These are phyloP conservation scores for Scophthalmus maximus DNA, from an alignment of 2,113 vertebrate species.

Conservation along the genomic window DNA sequence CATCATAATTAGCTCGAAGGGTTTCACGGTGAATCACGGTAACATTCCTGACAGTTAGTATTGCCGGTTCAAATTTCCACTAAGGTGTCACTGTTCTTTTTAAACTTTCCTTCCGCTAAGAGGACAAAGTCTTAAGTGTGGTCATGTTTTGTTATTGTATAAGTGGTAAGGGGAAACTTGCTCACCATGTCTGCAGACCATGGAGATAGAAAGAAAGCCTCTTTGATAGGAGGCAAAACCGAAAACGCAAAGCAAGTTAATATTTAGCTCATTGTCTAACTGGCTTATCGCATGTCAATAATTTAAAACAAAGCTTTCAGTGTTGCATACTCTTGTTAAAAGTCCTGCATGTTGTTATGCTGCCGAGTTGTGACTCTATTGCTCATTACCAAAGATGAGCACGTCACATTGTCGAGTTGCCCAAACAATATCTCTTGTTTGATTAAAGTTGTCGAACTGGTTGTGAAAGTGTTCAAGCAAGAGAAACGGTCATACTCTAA, in stretches of 20 bases:
- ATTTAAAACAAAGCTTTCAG: not conserved
- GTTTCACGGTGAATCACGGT: too few species aligned
- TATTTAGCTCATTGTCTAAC: not conserved
- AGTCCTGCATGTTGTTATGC: not conserved
- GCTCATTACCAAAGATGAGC: not conserved
- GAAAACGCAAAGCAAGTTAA: not conserved
- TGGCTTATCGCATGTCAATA: not conserved
- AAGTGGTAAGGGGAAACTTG: not conserved
- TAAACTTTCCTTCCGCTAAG: too few species aligned
- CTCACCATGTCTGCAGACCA: not conserved
- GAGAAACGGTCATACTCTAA: not conserved
- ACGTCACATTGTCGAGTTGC: not conserved
- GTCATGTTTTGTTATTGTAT: too few species aligned
- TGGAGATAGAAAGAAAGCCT: not conserved
- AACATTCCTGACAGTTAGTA: too few species aligned
- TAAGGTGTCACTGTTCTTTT: too few species aligned
- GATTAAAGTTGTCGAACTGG: not conserved
- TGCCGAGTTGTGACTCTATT: not conserved
- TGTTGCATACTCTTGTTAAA: not conserved
- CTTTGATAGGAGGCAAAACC: not conserved
- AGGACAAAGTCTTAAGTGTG: too few species aligned
- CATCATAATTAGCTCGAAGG: too few species aligned
- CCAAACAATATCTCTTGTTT: not conserved
- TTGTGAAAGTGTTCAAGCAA: not conserved
- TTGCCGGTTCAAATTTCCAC: too few species aligned